Conservation (phyloP, 2,888 invertebrate species). For the Melinaea marsaeus region DNA sequence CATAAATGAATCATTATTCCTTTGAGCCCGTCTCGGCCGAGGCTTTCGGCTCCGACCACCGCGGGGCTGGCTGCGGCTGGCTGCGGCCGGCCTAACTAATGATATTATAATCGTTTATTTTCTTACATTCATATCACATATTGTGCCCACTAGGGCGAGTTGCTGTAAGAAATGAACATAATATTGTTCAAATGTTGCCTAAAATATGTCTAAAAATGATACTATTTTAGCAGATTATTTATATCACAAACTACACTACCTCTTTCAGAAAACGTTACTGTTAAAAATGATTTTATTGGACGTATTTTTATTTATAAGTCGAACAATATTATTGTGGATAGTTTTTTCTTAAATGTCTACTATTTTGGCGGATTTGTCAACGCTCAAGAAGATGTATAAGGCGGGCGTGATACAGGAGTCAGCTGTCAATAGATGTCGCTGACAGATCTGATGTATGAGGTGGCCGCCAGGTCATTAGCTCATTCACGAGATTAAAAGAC, state of each 20-base stretch:
- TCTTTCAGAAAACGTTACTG: constrained; percentile 24
- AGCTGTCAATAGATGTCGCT: constrained; percentile 74
- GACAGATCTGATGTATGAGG: constrained; percentile 73
- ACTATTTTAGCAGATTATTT: too few species aligned
- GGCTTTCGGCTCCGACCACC: constrained; percentile 68
- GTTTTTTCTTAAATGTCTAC: too few species aligned
- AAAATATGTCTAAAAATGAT: too few species aligned
- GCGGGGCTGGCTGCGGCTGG: constrained; percentile 47
- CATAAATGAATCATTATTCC: constrained; percentile 76
- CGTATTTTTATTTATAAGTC: not conserved
- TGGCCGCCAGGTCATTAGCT: constrained; percentile 60
- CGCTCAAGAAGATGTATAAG: constrained; percentile 21
- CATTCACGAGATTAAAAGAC: constrained; percentile 71
- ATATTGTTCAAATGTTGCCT: too few species aligned
- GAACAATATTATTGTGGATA: too few species aligned
- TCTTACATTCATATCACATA: constrained; percentile 73
- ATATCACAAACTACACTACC: too few species aligned
- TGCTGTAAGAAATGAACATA: too few species aligned
- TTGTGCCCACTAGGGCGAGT: constrained; percentile 43
- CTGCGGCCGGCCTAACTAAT: constrained; percentile 57
- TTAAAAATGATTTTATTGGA: not conserved
- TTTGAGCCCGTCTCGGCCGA: constrained; percentile 67
- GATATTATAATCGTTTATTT: constrained; percentile 76
- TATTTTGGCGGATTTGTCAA: constrained; percentile 15
- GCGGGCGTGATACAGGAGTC: constrained; percentile 62